Base-by-base conservation (phyloP, 2,797 vertebrate species). In the Distichodus sexfasciatus region DNA sequence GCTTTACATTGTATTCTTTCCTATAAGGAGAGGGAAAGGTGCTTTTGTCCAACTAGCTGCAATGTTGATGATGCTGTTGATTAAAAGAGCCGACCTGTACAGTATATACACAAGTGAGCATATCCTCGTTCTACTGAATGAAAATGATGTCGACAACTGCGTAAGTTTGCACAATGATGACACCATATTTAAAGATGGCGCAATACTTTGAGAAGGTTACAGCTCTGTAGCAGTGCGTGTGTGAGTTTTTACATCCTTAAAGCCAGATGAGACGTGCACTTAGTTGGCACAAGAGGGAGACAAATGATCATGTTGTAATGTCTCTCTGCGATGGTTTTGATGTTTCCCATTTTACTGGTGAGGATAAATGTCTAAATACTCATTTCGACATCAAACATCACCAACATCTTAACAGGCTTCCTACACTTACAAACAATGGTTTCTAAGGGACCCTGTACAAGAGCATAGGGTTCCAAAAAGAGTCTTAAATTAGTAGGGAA, bases 261-360 rank as follows among this genome's bases (percentile, higher is more conserved):
- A 64, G 46, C 24, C 1, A 47, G 29, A 12, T 24, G 36, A 59
- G 31, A 59, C 36, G 10, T 55, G 24, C 33, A 40, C 47, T 26
- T 23, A 15, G 28, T 14, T 23, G 53, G 11, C 79, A 71, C 70
- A 71, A 76, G 76, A 78, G 79, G 76, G 76, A 74, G 79, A 74
- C 79, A 80, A 59, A 76, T 43, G 38, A 62, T 64, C 31, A 71
- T 17, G 14, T 54, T 67, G 11, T 6, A 2, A 0, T 23, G 9
- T 24, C 44, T 24, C 3, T 17, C n/a, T n/a, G n/a, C n/a, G n/a
- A n/a, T n/a, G n/a, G n/a, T n/a, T n/a, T n/a, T n/a, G n/a, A n/a
- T n/a, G n/a, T 4, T 1, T 40, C 12, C 5, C 28, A 4, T 50
- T 44, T 10, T 7, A 29, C 19, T 47, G 14, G 19, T 6, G 8